phyloP scores from a whole-genome alignment of 1,140 invertebrate genomes.

The Achatina immaculata region DNA sequence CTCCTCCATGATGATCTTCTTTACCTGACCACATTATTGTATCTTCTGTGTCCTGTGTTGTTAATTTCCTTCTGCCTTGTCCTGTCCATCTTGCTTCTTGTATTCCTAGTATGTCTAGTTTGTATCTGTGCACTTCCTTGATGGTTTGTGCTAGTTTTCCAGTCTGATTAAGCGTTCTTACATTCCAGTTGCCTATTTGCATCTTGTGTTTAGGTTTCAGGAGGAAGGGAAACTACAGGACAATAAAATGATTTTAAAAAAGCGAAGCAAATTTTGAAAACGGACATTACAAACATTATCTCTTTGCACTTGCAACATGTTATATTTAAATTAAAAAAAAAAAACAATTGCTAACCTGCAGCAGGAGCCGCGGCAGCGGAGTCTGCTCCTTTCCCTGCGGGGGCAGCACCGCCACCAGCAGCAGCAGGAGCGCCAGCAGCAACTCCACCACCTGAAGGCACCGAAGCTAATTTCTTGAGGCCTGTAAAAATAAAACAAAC shows the following conservation, averaged over 20 bases:
- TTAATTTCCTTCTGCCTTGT: no score
- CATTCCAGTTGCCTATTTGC: no score
- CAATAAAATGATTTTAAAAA: neutral
- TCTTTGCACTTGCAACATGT: neutral
- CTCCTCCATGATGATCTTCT: no score
- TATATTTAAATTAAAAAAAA: no score
- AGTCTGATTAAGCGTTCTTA: no score
- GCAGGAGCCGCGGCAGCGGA: conserved; percentile 33
- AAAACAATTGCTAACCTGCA: conserved; percentile 4
- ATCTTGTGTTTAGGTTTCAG: neutral
- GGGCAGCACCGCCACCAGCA: conserved; percentile 35
- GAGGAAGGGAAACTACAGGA: neutral
- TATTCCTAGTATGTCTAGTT: no score
- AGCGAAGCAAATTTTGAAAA: neutral
- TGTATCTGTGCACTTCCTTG: no score
- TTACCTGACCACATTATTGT: no score
- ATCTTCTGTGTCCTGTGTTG: no score
- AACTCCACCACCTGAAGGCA: conserved; percentile 55
- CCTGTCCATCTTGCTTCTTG: no score
- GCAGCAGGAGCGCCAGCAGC: conserved; percentile 43
- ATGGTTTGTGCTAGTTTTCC: no score
- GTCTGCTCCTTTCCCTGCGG: conserved; percentile 38
- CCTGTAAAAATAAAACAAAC: conserved; percentile 46
- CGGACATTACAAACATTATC: neutral
- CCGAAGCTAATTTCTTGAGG: conserved; percentile 55